phyloP scores from a whole-genome alignment of 2,797 vertebrate genomes.

The Gobio occitaniae region DNA sequence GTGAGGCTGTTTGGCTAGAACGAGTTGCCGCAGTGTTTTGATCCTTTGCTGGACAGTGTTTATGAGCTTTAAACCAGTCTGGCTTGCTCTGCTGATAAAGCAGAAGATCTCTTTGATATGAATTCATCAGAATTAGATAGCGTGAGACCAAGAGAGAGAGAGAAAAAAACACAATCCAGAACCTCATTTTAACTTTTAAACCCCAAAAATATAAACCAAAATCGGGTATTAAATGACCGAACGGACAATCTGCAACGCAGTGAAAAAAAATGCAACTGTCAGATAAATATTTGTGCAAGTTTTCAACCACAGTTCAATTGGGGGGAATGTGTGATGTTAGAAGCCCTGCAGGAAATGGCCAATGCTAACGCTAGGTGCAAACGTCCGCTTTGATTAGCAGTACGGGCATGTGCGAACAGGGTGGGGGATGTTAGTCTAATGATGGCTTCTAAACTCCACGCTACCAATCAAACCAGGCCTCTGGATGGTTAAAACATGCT shows the following conservation, averaged over 20 bases:
- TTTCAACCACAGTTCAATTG: conserved; percentile 57
- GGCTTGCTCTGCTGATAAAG: conserved; percentile 66
- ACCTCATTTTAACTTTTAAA: conserved; percentile 50
- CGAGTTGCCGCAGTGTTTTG: conserved; percentile 47
- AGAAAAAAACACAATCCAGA: neutral
- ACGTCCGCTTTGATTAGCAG: conserved; percentile 65
- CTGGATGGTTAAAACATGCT: conserved; percentile 69
- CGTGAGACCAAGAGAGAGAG: neutral
- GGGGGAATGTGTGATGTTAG: conserved; percentile 60
- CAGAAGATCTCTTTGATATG: conserved; percentile 69
- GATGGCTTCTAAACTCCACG: conserved; percentile 55
- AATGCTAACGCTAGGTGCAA: conserved; percentile 58
- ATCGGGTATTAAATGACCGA: neutral
- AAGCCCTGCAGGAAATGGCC: conserved; percentile 57
- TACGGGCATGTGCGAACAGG: conserved; percentile 60
- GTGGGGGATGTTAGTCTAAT: conserved; percentile 44
- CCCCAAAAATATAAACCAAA: conserved; percentile 28
- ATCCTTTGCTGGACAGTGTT: conserved; percentile 58
- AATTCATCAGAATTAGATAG: neutral
- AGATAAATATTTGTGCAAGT: conserved; percentile 59
- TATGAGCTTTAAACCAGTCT: conserved; percentile 62
- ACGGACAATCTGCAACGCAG: neutral
- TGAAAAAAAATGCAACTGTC: conserved; percentile 48
- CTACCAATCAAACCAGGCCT: conserved; percentile 57
- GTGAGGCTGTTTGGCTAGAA: conserved; percentile 32